phyloP scores from a whole-genome alignment of 2,888 invertebrate genomes.

The Agrochola litura region DNA sequence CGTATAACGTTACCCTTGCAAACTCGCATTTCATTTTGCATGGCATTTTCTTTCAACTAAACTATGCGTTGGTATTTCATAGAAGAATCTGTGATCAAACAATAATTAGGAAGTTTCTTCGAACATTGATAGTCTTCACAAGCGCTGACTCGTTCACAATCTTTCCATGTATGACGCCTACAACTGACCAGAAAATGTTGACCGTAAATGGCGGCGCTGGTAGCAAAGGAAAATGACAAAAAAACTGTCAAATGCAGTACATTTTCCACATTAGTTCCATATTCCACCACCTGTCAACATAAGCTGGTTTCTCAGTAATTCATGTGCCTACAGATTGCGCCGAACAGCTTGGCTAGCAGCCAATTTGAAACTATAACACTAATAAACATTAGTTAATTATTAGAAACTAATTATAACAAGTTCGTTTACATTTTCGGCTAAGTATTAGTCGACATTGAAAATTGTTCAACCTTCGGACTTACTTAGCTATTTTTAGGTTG shows the following conservation, averaged over 20 bases:
- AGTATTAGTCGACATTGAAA: conserved; percentile 43
- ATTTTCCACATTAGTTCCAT: not conserved
- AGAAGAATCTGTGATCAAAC: conserved; percentile 4
- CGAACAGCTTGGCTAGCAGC: conserved; percentile 31
- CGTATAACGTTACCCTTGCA: too few relatives aligned
- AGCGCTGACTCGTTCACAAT: not conserved
- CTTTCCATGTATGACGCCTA: not conserved
- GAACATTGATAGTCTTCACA: not conserved
- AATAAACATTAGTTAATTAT: conserved; percentile 46
- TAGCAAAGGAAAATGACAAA: not conserved
- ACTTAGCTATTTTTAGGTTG: conserved; percentile 30
- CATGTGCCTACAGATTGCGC: conserved; percentile 53
- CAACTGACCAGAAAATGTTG: conserved; percentile 11
- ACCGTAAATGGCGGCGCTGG: not conserved
- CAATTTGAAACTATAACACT: conserved; percentile 37
- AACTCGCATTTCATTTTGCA: too few relatives aligned
- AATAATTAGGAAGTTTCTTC: conserved; percentile 1
- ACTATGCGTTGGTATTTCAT: not conserved
- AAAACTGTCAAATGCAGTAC: conserved; percentile 4
- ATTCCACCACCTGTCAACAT: conserved; percentile 5
- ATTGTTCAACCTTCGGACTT: conserved; percentile 13
- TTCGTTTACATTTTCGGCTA: conserved; percentile 15
- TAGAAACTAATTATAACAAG: conserved; percentile 41
- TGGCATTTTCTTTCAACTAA: not conserved
- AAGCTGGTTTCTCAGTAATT: conserved; percentile 42